These are phyloP conservation scores for Formica aserva DNA, from an alignment of 2,888 invertebrate genomes.

Conservation along the genomic window DNA sequence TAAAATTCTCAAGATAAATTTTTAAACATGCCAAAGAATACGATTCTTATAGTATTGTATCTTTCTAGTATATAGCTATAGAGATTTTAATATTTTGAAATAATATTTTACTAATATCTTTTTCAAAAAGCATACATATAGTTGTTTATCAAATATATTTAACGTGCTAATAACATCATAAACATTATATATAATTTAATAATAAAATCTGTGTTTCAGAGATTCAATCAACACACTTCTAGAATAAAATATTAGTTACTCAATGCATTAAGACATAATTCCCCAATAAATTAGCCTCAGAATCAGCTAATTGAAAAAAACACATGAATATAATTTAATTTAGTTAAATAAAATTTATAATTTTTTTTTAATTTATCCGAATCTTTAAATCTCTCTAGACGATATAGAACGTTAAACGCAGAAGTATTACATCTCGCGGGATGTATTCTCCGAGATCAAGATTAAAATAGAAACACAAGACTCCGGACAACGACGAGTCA, in stretches of 20 bases:
- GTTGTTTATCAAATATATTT: constrained; percentile 5
- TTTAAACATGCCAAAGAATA: not conserved
- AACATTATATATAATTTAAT: not conserved
- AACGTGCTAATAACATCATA: constrained; percentile 20
- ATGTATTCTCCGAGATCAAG: not conserved
- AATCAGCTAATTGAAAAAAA: constrained; percentile 20
- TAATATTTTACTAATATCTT: not conserved
- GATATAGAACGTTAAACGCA: constrained; percentile 8
- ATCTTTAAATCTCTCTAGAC: not conserved
- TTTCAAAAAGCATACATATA: not conserved
- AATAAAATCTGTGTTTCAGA: not conserved
- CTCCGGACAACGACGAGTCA: not conserved
- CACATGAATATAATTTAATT: not conserved
- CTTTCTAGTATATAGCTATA: not conserved
- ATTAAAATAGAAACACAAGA: constrained; percentile 24
- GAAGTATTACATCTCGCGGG: not conserved
- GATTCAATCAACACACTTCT: not conserved
- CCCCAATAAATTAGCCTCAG: too few species aligned
- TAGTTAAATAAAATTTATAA: constrained; percentile 9
- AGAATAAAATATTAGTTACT: constrained; percentile 24
- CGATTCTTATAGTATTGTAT: not conserved
- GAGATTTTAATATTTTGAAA: constrained; percentile 17
- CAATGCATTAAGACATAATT: not conserved
- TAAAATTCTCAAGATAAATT: not conserved
- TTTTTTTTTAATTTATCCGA: not conserved